Evolutionary conservation across 64 coral and sea anemone genomes (phyloP), one percentile per base, ranked within the genome.

Genomic region (Dendrophyllia cribrosa): DNA sequence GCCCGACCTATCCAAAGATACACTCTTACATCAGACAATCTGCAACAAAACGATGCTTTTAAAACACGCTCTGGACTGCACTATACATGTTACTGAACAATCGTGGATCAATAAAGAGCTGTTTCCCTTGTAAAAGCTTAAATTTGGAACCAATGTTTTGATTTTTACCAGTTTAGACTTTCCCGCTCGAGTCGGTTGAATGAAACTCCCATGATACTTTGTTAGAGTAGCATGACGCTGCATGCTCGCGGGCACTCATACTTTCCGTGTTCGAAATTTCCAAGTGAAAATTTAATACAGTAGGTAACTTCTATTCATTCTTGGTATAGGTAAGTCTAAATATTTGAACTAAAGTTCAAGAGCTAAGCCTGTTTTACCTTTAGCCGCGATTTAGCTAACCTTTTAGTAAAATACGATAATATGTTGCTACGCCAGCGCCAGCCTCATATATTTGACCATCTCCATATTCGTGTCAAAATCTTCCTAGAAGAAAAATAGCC

Each of bases 111-210:
- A 79, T 65, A 63, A 45, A 12, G 23, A 75, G 58, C 4, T 60
- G 43, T 88, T 82, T 51, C 43, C 16, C 12, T 14, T 15, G 8
- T 21, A 13, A 72, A 51, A 88, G 19, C 48, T 9, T 62, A 17
- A 88, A 69, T 78, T 20, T 26, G 1, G n/a, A 43, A n/a, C 22
- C 61, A 79, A 17, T 88, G 71, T 96, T 96, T 66, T 62, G 82
- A 78, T 49, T 53, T 46, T 43, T 71, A 76, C 43, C 86, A 75
- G 76, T 96, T 90, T 88, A 5, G 87, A 79, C 85, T 96, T 96
- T 96, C 95, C 77, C 95, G 95, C 95, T 88, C 76, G 16, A 59
- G 68, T 67, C 43, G 62, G 62, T 84, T 80, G 58, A 43, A 62
- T n/a, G 9, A 19, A 80, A 80, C 23, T 61, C 77, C 77, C 77